Evolutionary conservation across 2,888 invertebrate species (phyloP).

Genomic region (Holacanthella duospinosa): DNA sequence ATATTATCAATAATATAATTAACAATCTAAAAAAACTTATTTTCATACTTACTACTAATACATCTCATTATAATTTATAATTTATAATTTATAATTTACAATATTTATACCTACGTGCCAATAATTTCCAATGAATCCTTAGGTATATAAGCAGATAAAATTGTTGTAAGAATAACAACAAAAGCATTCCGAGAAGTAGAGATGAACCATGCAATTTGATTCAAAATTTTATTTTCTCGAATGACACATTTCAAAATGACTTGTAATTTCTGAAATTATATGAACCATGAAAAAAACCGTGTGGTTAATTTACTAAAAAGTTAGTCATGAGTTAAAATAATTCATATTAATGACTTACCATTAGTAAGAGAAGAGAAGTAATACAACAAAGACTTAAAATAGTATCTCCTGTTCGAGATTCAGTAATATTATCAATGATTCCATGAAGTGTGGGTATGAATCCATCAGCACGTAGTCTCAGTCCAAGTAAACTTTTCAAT

Average conservation of each 20-base stretch:
- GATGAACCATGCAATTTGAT: constrained; percentile 28
- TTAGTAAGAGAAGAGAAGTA: constrained; percentile 26
- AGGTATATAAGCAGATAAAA: constrained; percentile 38
- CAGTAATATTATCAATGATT: constrained; percentile 20
- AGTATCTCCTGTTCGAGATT: constrained; percentile 29
- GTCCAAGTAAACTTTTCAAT: constrained; percentile 31
- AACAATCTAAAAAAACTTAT: neutral
- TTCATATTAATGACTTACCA: constrained; percentile 19
- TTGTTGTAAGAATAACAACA: constrained; percentile 22
- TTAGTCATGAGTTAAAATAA: neutral
- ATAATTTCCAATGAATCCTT: neutral
- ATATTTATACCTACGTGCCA: neutral
- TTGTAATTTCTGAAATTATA: constrained; percentile 30
- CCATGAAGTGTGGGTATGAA: constrained; percentile 33
- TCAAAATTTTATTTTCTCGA: constrained; percentile 10
- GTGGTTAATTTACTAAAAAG: no score
- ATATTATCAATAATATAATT: neutral
- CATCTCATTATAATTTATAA: no score
- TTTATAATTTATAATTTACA: neutral
- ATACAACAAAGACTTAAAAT: constrained; percentile 32
- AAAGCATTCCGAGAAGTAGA: constrained; percentile 28
- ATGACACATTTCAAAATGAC: constrained; percentile 16
- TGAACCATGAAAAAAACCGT: no score
- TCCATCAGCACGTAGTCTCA: constrained; percentile 36
- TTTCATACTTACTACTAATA: no score